Evolutionary conservation across 1,140 invertebrate species (phyloP).

Genomic region (Drosophila burlai): DNA sequence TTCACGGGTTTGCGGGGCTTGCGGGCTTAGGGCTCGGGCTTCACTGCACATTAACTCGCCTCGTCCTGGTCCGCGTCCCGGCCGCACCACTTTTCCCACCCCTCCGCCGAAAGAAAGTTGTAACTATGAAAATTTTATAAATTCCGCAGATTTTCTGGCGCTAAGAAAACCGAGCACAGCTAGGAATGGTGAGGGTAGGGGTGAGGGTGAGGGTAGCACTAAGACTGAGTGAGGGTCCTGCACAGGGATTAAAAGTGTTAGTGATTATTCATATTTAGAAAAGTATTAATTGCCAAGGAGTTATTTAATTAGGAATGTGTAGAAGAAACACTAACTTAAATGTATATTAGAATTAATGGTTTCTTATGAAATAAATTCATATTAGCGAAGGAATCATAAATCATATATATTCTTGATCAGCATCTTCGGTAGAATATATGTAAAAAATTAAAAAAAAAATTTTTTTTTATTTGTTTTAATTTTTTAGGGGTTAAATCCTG

Average conservation of each 20-base stretch:
- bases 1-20: no score
- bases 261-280: neutral
- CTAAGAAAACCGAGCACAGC: constrained; percentile 61
- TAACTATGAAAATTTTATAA: constrained; percentile 85
- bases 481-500: no score
- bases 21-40: constrained; percentile 11
- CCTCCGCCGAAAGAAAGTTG: constrained; percentile 65
- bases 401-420: no score
- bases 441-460: no score
- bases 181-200: neutral
- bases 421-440: no score
- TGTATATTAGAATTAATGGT: neutral
- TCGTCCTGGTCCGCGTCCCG: neutral
- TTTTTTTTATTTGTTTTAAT: no score
- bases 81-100: neutral
- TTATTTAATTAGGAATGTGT: neutral
- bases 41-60: constrained; percentile 67
- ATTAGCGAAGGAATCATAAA: no score
- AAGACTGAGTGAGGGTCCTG: constrained; percentile 7
- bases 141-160: constrained; percentile 81
- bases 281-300: neutral
- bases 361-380: no score
- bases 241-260: neutral
- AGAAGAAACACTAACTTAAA: neutral
- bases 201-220: neutral